Percentiles rank a stretch among this genome's conserved stretches.
These are phyloP conservation scores for Ornithoptera alexandrae DNA, from an alignment of 2,888 invertebrate species.

Conservation along the genomic window DNA sequence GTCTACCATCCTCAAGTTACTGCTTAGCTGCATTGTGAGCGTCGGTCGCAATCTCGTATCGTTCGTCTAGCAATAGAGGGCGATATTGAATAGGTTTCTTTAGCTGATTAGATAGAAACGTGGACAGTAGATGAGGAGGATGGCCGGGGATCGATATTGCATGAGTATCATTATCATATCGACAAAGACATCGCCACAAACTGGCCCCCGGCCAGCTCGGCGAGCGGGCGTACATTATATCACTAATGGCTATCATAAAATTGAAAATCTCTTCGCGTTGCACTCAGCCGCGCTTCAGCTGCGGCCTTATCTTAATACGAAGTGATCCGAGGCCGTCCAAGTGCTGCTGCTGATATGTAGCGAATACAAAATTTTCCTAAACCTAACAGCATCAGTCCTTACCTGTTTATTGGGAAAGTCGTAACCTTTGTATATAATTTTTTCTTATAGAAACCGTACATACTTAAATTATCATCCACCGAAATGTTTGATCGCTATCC, in stretches of 20 bases:
- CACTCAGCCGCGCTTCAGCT: constrained; percentile 26
- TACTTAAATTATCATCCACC: too few relatives aligned
- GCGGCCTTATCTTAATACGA: constrained; percentile 22
- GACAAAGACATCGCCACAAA: constrained; percentile 34
- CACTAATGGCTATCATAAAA: constrained; percentile 30
- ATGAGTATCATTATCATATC: constrained; percentile 41
- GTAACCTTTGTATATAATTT: too few relatives aligned
- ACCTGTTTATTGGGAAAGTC: too few relatives aligned
- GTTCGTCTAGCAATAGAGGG: constrained; percentile 30
- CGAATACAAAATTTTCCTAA: neutral
- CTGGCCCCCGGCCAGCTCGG: constrained; percentile 39
- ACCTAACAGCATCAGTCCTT: too few relatives aligned
- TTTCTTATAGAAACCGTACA: too few relatives aligned
- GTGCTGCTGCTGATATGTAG: constrained; percentile 10
- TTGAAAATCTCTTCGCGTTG: constrained; percentile 29
- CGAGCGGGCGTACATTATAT: constrained; percentile 32
- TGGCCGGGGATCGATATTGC: constrained; percentile 36
- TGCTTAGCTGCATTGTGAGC: constrained; percentile 17
- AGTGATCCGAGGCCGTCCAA: constrained; percentile 19
- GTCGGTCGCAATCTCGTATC: constrained; percentile 20
- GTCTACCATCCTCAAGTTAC: too few relatives aligned
- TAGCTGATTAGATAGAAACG: constrained; percentile 36
- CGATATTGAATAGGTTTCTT: constrained; percentile 36
- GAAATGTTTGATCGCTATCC: too few relatives aligned
- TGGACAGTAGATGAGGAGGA: constrained; percentile 30